Conservation (phyloP, 2,888 invertebrate genomes). For the Antheraea yamamai region DNA sequence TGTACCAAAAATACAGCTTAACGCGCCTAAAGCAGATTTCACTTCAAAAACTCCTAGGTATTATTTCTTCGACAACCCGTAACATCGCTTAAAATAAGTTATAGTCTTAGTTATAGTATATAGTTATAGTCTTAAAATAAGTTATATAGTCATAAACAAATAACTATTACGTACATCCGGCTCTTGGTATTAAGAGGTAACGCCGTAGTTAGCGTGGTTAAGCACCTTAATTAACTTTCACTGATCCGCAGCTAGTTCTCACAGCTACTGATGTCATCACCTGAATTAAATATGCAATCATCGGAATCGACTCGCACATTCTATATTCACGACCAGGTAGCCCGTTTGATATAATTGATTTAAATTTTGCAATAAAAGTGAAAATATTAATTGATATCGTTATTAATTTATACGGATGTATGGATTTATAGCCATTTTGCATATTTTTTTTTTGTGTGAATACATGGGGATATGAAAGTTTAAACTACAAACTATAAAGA, state of each 20-base stretch:
- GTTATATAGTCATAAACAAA: neutral
- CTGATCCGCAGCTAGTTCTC: constrained; percentile 43
- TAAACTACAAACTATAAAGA: neutral
- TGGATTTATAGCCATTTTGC: constrained; percentile 32
- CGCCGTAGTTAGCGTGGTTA: constrained; percentile 40
- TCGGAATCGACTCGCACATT: constrained; percentile 16
- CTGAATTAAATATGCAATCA: constrained; percentile 22
- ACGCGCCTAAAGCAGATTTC: no score
- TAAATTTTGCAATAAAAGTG: constrained; percentile 23
- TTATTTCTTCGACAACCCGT: neutral
- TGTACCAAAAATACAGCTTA: no score
- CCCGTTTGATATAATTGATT: constrained; percentile 19
- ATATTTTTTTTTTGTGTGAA: constrained; percentile 25
- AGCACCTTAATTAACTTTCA: constrained; percentile 68
- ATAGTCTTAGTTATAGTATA: no score
- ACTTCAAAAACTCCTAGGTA: neutral
- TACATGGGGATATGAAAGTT: neutral
- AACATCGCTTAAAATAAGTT: neutral
- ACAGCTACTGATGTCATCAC: constrained; percentile 60
- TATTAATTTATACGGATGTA: constrained; percentile 17
- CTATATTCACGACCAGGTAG: constrained; percentile 20
- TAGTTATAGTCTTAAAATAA: neutral
- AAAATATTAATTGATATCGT: constrained; percentile 18
- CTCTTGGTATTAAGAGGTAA: constrained; percentile 36
- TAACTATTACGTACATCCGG: constrained; percentile 22